A percentile compares a stretch with the other conserved stretches of the same genome.
These are phyloP conservation scores for Chironomus striatipennis DNA, from an alignment of 1,140 invertebrate genomes.

Conservation along the genomic window DNA sequence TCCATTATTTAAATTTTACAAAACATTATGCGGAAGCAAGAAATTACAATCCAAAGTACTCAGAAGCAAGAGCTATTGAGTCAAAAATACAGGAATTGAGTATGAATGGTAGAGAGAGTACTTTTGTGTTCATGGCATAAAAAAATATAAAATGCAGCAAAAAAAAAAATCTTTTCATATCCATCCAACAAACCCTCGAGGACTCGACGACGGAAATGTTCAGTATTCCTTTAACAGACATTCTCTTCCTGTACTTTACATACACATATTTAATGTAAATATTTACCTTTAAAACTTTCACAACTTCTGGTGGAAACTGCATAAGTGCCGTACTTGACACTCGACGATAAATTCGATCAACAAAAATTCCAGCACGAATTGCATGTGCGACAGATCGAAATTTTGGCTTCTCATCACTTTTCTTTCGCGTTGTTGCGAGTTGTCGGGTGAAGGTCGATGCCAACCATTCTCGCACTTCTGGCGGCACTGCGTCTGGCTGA, in stretches of 20 bases:
- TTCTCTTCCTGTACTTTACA: not conserved
- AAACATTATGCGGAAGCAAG: too few species aligned
- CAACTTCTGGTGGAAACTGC: slow-evolving; percentile 84
- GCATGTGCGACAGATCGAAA: slow-evolving; percentile 96
- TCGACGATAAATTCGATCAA: slow-evolving; percentile 88
- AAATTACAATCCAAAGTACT: too few species aligned
- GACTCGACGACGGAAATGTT: not conserved
- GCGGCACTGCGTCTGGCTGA: slow-evolving; percentile 90
- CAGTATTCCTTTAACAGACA: not conserved
- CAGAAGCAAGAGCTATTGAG: too few species aligned
- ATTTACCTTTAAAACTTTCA: slow-evolving; percentile 77
- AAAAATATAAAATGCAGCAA: not conserved
- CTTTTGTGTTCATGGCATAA: too few species aligned
- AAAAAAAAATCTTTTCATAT: not conserved
- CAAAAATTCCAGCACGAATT: slow-evolving; percentile 94
- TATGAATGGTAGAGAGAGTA: too few species aligned
- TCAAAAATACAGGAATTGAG: too few species aligned
- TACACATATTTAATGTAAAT: not conserved
- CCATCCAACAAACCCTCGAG: not conserved
- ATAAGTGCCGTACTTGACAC: slow-evolving; percentile 76
- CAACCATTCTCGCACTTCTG: slow-evolving; percentile 92
- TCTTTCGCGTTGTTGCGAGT: slow-evolving; percentile 61
- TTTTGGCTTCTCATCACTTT: slow-evolving; percentile 71
- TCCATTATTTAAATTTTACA: too few species aligned
- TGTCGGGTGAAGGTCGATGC: slow-evolving; percentile 95